Evolutionary conservation across 2,888 invertebrate species (phyloP).

Genomic region (Zonitis immaculata): DNA sequence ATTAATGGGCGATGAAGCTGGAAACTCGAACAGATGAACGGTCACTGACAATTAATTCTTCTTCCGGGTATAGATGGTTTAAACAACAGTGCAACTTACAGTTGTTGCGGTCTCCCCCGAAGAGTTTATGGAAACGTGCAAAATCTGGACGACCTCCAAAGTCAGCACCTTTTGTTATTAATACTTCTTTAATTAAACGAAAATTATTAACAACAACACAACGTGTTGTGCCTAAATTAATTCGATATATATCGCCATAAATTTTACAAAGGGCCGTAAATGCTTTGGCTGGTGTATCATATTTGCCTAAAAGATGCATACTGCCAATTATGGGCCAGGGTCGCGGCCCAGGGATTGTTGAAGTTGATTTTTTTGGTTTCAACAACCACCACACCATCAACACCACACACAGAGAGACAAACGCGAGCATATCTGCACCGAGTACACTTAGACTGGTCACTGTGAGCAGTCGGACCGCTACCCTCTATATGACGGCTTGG

Average conservation of each 20-base stretch:
- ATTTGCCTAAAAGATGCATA: constrained; percentile 61
- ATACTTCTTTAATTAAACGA: constrained; percentile 66
- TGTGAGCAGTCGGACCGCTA: constrained; percentile 44
- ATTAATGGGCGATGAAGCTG: constrained; percentile 25
- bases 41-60: constrained; percentile 10
- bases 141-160: constrained; percentile 83
- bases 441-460: constrained; percentile 39
- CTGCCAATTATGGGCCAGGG: constrained; percentile 68
- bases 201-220: constrained; percentile 74
- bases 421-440: constrained; percentile 44
- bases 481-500: constrained; percentile 45
- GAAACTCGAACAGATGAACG: constrained; percentile 24
- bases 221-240: constrained; percentile 62
- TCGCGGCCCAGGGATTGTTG: constrained; percentile 60
- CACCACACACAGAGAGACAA: constrained; percentile 42
- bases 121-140: constrained; percentile 72
- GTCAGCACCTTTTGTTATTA: constrained; percentile 73
- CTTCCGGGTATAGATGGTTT: constrained; percentile 24
- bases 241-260: constrained; percentile 69
- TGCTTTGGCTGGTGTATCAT: constrained; percentile 65
- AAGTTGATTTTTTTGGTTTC: constrained; percentile 26
- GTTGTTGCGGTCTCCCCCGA: constrained; percentile 80
- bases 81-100: constrained; percentile 59
- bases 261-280: constrained; percentile 64
- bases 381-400: constrained; percentile 41